These are phyloP conservation scores for Plagodis dolabraria DNA, from an alignment of 2,888 invertebrate species.

Conservation along the genomic window DNA sequence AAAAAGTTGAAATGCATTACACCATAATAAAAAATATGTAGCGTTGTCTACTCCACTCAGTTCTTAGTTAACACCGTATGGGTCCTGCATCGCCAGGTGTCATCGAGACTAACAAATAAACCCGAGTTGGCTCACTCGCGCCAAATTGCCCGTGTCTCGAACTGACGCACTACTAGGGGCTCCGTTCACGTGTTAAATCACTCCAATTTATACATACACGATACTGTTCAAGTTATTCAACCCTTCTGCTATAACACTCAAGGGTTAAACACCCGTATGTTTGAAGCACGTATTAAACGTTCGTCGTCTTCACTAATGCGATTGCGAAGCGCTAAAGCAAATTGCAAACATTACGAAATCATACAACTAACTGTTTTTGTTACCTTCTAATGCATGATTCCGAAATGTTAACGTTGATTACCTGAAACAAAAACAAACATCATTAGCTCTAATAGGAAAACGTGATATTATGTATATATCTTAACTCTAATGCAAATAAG, in stretches of 20 bases:
- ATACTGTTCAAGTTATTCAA: slow-evolving; percentile 50
- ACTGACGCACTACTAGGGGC: slow-evolving; percentile 74
- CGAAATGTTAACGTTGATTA: slow-evolving; percentile 57
- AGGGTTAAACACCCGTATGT: slow-evolving; percentile 57
- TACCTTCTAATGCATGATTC: slow-evolving; percentile 41
- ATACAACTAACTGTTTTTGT: slow-evolving; percentile 45
- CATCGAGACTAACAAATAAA: slow-evolving; percentile 65
- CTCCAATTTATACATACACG: slow-evolving; percentile 65
- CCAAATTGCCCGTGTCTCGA: slow-evolving; percentile 80
- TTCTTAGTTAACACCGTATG: slow-evolving; percentile 51
- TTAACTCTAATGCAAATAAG: slow-evolving; percentile 51
- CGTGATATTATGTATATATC: slow-evolving; percentile 35
- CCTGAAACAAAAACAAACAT: slow-evolving; percentile 73
- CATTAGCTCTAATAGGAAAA: slow-evolving; percentile 48
- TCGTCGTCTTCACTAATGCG: slow-evolving; percentile 52
- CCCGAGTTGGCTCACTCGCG: slow-evolving; percentile 65
- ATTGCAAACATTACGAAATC: slow-evolving; percentile 41
- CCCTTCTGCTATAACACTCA: slow-evolving; percentile 37
- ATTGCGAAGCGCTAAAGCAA: slow-evolving; percentile 50
- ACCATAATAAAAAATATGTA: neutral
- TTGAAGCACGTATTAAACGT: slow-evolving; percentile 53
- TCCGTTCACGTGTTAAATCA: slow-evolving; percentile 76
- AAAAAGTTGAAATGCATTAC: too few relatives aligned
- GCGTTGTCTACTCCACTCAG: slow-evolving; percentile 44
- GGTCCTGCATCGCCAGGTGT: slow-evolving; percentile 72